Evolutionary conservation across 1,140 invertebrate species (phyloP).

Genomic region (Gonioctena quinquepunctata): DNA sequence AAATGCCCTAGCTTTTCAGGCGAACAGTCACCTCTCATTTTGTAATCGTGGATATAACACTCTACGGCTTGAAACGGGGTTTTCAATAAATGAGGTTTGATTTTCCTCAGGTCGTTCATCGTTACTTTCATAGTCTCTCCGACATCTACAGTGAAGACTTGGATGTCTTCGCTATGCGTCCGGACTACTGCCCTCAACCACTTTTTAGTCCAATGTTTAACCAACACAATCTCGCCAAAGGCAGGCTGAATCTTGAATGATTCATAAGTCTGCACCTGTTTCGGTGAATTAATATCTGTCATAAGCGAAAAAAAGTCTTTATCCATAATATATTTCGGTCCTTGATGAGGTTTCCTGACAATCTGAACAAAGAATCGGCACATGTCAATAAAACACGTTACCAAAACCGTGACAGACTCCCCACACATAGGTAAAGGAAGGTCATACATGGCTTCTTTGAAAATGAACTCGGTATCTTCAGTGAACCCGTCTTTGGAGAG

Average conservation of each 20-base stretch:
- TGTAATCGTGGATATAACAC: slow-evolving; percentile 27
- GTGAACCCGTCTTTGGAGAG: slow-evolving; percentile 40
- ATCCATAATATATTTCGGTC: slow-evolving; percentile 21
- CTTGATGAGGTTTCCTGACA: slow-evolving; percentile 21
- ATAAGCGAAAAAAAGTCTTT: slow-evolving; percentile 23
- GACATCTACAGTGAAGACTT: slow-evolving; percentile 27
- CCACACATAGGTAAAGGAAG: slow-evolving; percentile 22
- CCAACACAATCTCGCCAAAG: slow-evolving; percentile 38
- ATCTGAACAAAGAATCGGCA: slow-evolving; percentile 38
- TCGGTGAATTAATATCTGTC: slow-evolving; percentile 29
- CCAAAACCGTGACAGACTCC: slow-evolving; percentile 22
- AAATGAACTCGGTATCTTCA: slow-evolving; percentile 33
- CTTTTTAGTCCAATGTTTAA: slow-evolving; percentile 24
- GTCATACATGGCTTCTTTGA: slow-evolving; percentile 16
- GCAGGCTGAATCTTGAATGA: slow-evolving; percentile 34
- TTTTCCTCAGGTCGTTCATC: slow-evolving; percentile 23
- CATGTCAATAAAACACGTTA: slow-evolving; percentile 29
- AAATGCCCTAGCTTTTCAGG: slow-evolving; percentile 15
- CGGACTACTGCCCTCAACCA: slow-evolving; percentile 29
- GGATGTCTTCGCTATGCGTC: not conserved
- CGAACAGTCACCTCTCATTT: slow-evolving; percentile 15
- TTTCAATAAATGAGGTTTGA: slow-evolving; percentile 29
- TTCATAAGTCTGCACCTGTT: slow-evolving; percentile 29
- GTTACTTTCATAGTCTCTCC: slow-evolving; percentile 19
- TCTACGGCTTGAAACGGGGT: slow-evolving; percentile 33